Evolutionary conservation across 1,140 invertebrate genomes (phyloP).

Genomic region (Fopius arisanus): DNA sequence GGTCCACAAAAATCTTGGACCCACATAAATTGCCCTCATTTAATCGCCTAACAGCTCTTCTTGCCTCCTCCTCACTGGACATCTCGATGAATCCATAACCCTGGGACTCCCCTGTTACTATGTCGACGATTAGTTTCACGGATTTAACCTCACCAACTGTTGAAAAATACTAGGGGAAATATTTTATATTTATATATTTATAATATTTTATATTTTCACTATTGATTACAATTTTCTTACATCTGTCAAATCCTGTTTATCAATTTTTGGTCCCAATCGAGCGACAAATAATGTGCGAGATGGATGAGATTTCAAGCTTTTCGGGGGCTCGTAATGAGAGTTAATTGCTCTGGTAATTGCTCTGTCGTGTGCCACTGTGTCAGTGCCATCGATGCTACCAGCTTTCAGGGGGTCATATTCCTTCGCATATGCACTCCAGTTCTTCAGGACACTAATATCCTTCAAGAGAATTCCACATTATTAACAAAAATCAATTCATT

Average conservation of each 20-base stretch:
- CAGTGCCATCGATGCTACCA: slow-evolving; percentile 87
- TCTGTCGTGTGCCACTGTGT: slow-evolving; percentile 82
- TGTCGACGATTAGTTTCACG: slow-evolving; percentile 77
- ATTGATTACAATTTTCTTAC: slow-evolving; percentile 34
- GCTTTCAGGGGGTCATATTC: slow-evolving; percentile 75
- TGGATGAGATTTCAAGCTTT: slow-evolving; percentile 74
- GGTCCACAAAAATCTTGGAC: slow-evolving; percentile 76
- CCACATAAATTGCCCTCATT: slow-evolving; percentile 68
- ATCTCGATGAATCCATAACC: slow-evolving; percentile 90
- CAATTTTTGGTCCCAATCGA: slow-evolving; percentile 78
- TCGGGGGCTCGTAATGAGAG: slow-evolving; percentile 75
- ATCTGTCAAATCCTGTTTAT: slow-evolving; percentile 60
- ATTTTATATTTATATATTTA: no score
- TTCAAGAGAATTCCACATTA: not conserved
- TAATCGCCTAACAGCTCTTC: slow-evolving; percentile 69
- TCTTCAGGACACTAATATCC: slow-evolving; percentile 43
- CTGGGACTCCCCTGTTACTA: slow-evolving; percentile 83
- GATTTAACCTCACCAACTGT: slow-evolving; percentile 74
- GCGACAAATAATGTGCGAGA: slow-evolving; percentile 80
- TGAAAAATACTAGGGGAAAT: slow-evolving; percentile 69
- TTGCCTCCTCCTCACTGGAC: slow-evolving; percentile 69
- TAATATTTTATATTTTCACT: no score
- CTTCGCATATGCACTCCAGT: slow-evolving; percentile 66
- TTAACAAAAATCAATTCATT: no score
- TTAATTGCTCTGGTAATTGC: slow-evolving; percentile 78